Conservation (phyloP, 2,888 invertebrate species). For the Oconnorella tubifera region DNA sequence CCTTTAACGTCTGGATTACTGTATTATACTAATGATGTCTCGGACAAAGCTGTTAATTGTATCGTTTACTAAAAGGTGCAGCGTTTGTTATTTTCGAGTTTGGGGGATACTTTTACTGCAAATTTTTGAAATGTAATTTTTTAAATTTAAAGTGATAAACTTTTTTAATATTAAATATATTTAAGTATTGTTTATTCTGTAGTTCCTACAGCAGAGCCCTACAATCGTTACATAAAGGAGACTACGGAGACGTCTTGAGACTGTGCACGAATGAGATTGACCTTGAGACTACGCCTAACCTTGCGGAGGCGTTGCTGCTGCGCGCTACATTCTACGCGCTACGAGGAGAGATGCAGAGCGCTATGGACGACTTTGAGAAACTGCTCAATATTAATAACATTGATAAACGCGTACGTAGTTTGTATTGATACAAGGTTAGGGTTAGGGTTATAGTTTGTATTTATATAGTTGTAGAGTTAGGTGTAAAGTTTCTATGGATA, state of each 20-base stretch:
- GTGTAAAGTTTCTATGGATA: too few species aligned
- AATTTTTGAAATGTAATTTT: background rate
- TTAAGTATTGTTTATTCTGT: too few species aligned
- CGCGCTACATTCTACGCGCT: constrained; percentile 80
- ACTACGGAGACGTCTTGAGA: constrained; percentile 73
- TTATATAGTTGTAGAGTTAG: too few species aligned
- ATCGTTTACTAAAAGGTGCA: too few species aligned
- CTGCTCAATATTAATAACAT: constrained; percentile 38
- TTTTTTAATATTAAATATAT: background rate
- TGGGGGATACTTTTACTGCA: too few species aligned
- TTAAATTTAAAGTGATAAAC: background rate
- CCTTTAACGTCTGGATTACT: too few species aligned
- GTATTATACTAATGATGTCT: too few species aligned
- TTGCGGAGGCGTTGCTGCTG: constrained; percentile 66
- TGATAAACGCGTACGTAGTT: constrained; percentile 19
- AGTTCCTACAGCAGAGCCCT: constrained; percentile 72
- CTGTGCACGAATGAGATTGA: constrained; percentile 75
- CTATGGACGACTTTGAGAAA: constrained; percentile 62
- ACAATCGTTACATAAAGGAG: constrained; percentile 66
- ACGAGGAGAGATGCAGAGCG: constrained; percentile 60
- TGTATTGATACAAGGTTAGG: too few species aligned
- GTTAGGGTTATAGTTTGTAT: too few species aligned
- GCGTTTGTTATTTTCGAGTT: too few species aligned
- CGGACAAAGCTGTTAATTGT: too few species aligned
- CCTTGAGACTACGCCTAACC: constrained; percentile 37